phyloP scores from a whole-genome alignment of 2,888 invertebrate species.

The Xylota segnis region DNA sequence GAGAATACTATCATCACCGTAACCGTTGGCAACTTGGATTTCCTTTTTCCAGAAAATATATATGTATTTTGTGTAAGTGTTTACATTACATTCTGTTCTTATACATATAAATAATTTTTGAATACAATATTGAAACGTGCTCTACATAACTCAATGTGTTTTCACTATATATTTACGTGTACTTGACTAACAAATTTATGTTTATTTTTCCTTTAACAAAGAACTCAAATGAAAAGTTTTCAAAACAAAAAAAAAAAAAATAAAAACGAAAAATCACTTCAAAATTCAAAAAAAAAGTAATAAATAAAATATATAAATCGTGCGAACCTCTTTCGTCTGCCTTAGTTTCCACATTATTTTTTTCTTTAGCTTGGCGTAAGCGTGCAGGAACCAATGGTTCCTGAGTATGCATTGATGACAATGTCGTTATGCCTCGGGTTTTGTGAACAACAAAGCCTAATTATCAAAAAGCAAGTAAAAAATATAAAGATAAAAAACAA shows the following conservation, averaged over 20 bases:
- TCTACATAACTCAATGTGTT: conserved; percentile 8
- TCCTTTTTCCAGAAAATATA: conserved; percentile 20
- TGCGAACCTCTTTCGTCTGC: conserved; percentile 88
- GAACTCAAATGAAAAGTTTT: conserved; percentile 3
- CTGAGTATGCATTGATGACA: conserved; percentile 87
- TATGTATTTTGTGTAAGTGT: not conserved
- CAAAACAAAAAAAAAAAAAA: conserved; percentile 12
- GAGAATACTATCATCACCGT: too few species aligned
- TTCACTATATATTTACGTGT: conserved; percentile 3
- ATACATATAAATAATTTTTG: not conserved
- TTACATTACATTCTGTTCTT: not conserved
- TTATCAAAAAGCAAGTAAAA: conserved; percentile 49
- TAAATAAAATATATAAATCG: conserved; percentile 48
- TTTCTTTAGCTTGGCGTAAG: conserved; percentile 87
- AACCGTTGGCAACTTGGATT: not conserved
- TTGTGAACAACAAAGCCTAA: conserved; percentile 91
- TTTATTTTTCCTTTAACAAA: conserved; percentile 8
- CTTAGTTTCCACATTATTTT: conserved; percentile 87
- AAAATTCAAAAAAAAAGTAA: conserved; percentile 62
- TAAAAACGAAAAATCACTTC: conserved; percentile 49
- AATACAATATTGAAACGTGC: conserved; percentile 36
- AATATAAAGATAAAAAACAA: conserved; percentile 16
- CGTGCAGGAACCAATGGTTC: conserved; percentile 87
- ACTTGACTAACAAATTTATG: conserved; percentile 46
- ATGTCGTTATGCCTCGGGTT: conserved; percentile 91